Evolutionary conservation across 2,113 vertebrate genomes (phyloP).

Genomic region (Corynorhinus townsendii): DNA sequence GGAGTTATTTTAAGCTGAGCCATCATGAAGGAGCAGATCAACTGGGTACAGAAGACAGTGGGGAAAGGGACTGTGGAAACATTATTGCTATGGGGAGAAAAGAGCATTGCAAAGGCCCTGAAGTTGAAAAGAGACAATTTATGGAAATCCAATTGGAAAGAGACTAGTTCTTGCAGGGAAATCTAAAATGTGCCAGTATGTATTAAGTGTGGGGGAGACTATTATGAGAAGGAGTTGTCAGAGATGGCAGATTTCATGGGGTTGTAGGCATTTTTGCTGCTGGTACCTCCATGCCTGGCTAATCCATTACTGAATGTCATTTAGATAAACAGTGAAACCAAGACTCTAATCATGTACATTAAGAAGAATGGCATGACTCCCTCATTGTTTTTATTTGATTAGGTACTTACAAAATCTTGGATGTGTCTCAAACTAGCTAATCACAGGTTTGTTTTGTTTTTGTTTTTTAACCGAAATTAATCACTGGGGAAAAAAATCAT

Average conservation of each 20-base stretch:
- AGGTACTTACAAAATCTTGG: background rate
- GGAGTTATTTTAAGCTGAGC: background rate
- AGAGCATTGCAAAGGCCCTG: background rate
- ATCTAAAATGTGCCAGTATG: background rate
- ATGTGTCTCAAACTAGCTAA: background rate
- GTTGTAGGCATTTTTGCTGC: accelerated
- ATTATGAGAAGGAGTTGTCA: background rate
- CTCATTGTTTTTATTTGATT: background rate
- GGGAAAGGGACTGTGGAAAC: background rate
- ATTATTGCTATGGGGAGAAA: background rate
- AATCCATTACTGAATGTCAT: background rate
- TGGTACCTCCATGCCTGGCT: background rate
- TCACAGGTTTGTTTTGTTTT: background rate
- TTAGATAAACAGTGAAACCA: background rate
- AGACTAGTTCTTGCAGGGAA: background rate
- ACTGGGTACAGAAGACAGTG: background rate
- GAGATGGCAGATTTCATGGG: accelerated
- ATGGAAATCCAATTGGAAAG: background rate
- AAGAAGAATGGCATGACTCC: background rate
- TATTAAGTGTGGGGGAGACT: background rate
- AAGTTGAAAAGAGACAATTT: background rate
- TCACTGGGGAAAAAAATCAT: background rate
- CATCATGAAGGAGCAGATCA: background rate
- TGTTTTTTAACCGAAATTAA: background rate
- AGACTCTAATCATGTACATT: background rate